Conservation (phyloP, 2,113 vertebrate genomes). For the Clupea harengus region DNA sequence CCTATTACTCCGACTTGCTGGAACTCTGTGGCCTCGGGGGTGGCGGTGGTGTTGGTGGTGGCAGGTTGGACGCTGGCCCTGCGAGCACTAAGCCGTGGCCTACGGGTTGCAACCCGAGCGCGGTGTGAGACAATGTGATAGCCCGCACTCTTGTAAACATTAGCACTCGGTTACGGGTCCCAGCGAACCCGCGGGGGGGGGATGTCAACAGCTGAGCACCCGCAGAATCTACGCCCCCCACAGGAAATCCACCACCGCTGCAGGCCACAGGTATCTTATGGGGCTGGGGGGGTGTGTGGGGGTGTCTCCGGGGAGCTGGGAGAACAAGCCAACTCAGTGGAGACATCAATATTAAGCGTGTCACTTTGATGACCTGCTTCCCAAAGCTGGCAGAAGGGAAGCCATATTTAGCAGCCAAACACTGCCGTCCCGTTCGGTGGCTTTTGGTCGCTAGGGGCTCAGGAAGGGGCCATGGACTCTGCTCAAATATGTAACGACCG, state of each 20-base stretch:
- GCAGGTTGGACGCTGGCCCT: not conserved
- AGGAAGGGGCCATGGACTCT: not conserved
- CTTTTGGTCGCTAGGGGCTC: not conserved
- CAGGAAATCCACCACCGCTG: not conserved
- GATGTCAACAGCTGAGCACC: constrained; percentile 71
- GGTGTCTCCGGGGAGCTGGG: constrained; percentile 16
- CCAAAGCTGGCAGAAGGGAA: constrained; percentile 48
- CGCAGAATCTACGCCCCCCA: constrained; percentile 41
- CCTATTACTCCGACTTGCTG: not conserved
- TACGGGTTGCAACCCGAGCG: constrained; percentile 46
- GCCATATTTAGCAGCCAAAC: not conserved
- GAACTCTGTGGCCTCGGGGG: not conserved
- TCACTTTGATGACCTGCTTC: constrained; percentile 63
- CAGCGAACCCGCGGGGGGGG: constrained; percentile 55
- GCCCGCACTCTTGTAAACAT: constrained; percentile 63
- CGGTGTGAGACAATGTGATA: constrained; percentile 63
- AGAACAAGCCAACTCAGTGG: constrained; percentile 51
- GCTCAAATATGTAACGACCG: constrained; percentile 17
- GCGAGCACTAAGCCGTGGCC: not conserved
- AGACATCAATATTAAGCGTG: constrained; percentile 41
- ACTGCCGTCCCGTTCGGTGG: too few relatives aligned
- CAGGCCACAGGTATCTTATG: not conserved
- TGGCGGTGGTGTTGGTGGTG: not conserved
- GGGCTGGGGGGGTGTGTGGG: not conserved
- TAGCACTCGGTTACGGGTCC: constrained; percentile 64